These are phyloP conservation scores for Folsomia candida DNA, from an alignment of 2,888 invertebrate species.

Conservation along the genomic window DNA sequence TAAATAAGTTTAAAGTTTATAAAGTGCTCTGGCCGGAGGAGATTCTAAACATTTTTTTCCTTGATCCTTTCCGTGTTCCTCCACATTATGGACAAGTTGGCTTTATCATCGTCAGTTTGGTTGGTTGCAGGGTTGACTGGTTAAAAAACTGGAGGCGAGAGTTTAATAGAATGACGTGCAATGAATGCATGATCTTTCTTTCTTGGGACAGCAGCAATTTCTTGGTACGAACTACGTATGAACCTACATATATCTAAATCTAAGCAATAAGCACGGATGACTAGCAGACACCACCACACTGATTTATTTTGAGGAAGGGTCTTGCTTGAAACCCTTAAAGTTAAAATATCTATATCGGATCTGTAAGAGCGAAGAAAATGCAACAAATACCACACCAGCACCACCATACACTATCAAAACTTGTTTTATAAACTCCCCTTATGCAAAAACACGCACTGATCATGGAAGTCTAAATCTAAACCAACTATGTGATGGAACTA, in stretches of 20 bases:
- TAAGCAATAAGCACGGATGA: too few relatives aligned
- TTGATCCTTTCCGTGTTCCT: background rate
- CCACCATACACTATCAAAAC: slow-evolving; percentile 13
- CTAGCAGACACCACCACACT: background rate
- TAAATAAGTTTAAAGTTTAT: too few relatives aligned
- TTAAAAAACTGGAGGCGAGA: slow-evolving; percentile 2
- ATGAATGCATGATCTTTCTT: background rate
- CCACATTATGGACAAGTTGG: slow-evolving; percentile 1
- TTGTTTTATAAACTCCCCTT: slow-evolving; percentile 14
- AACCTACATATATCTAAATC: too few relatives aligned
- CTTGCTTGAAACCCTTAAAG: background rate
- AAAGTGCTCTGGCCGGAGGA: background rate
- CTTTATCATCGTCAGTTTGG: background rate
- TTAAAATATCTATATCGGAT: background rate
- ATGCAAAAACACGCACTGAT: slow-evolving; percentile 28
- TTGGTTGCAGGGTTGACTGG: background rate
- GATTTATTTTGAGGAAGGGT: slow-evolving; percentile 17
- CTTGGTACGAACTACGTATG: background rate
- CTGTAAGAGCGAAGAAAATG: background rate
- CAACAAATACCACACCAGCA: slow-evolving; percentile 1
- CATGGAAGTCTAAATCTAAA: slow-evolving; percentile 15
- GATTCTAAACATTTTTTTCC: slow-evolving; percentile 5
- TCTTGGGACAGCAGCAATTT: background rate
- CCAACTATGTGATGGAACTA: background rate
- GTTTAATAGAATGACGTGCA: slow-evolving; percentile 5